These are phyloP conservation scores for Crocidura indochinensis DNA, from an alignment of 2,797 vertebrate genomes.

Conservation along the genomic window DNA sequence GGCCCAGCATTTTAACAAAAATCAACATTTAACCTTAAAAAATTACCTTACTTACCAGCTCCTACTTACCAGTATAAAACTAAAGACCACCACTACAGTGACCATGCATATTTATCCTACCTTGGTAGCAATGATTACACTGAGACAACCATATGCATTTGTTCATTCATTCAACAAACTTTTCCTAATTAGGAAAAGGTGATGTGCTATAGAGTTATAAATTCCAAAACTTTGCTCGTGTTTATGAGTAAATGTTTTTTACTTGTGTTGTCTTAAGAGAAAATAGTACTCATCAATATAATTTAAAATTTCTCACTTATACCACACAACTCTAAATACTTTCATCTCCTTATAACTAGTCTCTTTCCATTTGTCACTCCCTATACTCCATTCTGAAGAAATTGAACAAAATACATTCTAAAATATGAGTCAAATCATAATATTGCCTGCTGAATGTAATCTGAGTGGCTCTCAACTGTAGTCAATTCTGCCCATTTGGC, in stretches of 20 bases:
- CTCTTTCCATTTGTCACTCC: background rate
- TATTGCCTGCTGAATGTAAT: conserved; percentile 19
- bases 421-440: background rate
- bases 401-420: background rate
- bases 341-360: background rate
- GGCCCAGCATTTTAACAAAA: too few relatives aligned
- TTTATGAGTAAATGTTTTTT: background rate
- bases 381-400: conserved; percentile 35
- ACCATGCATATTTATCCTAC: background rate
- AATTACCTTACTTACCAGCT: too few relatives aligned
- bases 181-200: background rate
- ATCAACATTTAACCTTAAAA: too few relatives aligned
- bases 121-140: background rate
- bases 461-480: background rate
- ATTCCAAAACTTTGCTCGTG: background rate
- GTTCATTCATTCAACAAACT: background rate
- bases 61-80: background rate
- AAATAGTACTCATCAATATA: background rate
- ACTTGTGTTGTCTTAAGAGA: background rate
- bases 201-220: background rate
- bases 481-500: background rate
- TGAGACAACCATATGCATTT: background rate
- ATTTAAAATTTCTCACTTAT: background rate
- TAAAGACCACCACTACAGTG: background rate
- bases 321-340: background rate